Conservation (phyloP, 2,113 vertebrate genomes). For the Ursus arctos region DNA sequence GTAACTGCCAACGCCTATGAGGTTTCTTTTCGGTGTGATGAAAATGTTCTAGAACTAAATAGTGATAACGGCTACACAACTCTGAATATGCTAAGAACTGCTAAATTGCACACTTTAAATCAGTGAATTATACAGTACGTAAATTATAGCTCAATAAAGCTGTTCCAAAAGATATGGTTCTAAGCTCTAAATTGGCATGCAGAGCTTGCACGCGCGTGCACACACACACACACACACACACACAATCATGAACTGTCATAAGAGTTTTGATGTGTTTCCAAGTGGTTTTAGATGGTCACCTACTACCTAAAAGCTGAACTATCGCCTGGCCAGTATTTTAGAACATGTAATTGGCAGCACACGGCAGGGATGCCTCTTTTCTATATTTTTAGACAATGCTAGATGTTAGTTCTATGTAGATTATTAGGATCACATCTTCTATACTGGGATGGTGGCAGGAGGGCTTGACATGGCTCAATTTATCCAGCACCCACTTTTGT, state of each 20-base stretch:
- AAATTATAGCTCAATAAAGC: constrained; percentile 40
- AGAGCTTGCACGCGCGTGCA: background rate
- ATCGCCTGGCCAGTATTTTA: background rate
- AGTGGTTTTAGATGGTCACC: background rate
- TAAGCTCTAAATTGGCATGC: background rate
- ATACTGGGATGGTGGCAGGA: background rate
- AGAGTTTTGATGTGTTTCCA: constrained; percentile 8
- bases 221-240: background rate
- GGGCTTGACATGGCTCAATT: background rate
- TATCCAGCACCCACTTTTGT: background rate
- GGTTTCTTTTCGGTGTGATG: background rate
- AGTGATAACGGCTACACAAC: background rate
- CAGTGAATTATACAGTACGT: background rate
- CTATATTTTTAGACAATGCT: constrained; percentile 24
- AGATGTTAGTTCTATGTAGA: background rate
- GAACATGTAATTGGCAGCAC: background rate
- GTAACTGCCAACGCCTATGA: background rate
- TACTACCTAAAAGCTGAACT: background rate
- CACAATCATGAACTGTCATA: background rate
- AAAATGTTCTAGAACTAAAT: constrained; percentile 45
- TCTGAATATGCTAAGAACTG: constrained; percentile 9
- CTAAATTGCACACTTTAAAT: background rate
- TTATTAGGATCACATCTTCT: constrained; percentile 37
- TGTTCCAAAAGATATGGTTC: constrained; percentile 33
- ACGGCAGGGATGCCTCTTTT: background rate